Conservation (phyloP, 1,140 invertebrate genomes). For the Stegodyphus mimosarum region DNA sequence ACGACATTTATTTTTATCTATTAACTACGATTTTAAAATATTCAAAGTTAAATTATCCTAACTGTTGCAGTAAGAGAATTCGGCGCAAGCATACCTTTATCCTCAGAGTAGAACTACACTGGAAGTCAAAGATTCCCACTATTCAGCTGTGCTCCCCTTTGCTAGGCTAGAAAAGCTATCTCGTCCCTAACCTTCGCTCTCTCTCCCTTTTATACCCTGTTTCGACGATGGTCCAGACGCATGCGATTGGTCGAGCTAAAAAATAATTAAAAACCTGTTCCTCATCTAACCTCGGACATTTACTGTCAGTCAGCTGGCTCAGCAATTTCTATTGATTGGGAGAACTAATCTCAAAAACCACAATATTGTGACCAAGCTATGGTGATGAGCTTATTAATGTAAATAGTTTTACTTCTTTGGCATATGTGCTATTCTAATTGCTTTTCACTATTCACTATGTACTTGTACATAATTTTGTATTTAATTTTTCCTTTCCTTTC, state of each 20-base stretch:
- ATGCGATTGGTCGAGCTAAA: conserved; percentile 3
- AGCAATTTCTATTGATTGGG: conserved; percentile 2
- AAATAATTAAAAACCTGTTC: background rate
- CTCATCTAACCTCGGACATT: background rate
- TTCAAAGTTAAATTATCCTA: background rate
- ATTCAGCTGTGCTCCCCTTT: conserved; percentile 15
- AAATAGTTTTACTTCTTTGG: no score
- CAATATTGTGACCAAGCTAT: no score
- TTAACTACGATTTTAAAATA: background rate
- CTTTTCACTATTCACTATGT: no score
- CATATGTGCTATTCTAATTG: no score
- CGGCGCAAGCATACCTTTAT: conserved; percentile 9
- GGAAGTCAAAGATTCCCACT: conserved; percentile 29
- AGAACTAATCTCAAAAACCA: no score
- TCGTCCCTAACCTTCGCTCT: background rate
- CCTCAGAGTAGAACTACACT: conserved; percentile 34
- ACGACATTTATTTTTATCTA: background rate
- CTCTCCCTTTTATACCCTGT: conserved; percentile 9
- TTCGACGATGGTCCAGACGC: background rate
- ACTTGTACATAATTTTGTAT: no score
- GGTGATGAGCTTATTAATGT: no score
- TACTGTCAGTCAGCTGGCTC: conserved; percentile 12
- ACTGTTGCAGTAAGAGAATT: background rate
- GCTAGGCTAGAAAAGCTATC: conserved; percentile 33
- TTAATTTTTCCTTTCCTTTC: no score